phyloP scores from a whole-genome alignment of 2,888 invertebrate genomes.

The Ceraclea dissimilis region DNA sequence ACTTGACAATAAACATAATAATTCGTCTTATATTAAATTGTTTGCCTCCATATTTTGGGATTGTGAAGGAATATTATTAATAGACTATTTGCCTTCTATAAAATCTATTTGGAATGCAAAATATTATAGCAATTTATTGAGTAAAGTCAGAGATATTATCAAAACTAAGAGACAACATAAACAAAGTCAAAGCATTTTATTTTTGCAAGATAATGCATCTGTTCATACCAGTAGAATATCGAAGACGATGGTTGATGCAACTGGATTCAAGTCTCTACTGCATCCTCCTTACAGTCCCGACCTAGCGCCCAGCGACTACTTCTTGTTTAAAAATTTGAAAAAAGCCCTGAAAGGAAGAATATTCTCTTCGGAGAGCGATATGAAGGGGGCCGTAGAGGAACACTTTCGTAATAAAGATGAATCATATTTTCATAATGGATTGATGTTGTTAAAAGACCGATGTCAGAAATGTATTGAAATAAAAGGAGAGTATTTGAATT shows the following conservation, averaged over 20 bases:
- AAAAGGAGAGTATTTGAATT: not conserved
- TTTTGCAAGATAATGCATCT: not conserved
- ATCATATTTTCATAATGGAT: not conserved
- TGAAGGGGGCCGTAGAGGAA: not conserved
- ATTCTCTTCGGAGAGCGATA: not conserved
- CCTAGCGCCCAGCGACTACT: not conserved
- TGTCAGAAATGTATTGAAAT: not conserved
- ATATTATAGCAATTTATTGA: not conserved
- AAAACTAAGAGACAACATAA: not conserved
- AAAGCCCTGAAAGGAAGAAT: not conserved
- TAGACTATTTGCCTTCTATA: not conserved
- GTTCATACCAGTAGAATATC: not conserved
- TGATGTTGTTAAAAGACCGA: not conserved
- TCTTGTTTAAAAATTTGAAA: not conserved
- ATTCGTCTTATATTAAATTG: not conserved
- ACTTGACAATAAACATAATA: not conserved
- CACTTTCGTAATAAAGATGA: not conserved
- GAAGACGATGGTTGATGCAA: not conserved
- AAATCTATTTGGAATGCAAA: not conserved
- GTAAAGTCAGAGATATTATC: not conserved
- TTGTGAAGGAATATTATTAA: not conserved
- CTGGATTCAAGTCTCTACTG: not conserved
- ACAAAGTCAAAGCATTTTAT: not conserved
- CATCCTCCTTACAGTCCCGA: constrained; percentile 1
- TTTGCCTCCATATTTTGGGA: not conserved